A percentile compares a stretch with the other conserved stretches of the same genome.
These are phyloP conservation scores for Aporophyla lueneburgensis DNA, from an alignment of 2,888 invertebrate species.

Conservation along the genomic window DNA sequence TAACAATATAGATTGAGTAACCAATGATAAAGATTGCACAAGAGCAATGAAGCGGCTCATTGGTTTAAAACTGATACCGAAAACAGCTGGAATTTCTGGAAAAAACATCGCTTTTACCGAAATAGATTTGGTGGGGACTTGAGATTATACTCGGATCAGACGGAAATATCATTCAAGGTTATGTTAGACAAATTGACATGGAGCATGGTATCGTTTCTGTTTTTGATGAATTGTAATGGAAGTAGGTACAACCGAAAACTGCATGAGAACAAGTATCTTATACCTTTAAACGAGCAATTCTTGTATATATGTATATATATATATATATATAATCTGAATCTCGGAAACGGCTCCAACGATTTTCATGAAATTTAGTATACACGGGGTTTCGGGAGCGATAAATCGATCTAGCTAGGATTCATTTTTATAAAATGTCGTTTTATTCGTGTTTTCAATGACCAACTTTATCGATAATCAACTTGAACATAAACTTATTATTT, in stretches of 20 bases:
- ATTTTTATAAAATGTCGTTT: too few relatives aligned
- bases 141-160: slow-evolving; percentile 20
- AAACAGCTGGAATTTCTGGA: not conserved
- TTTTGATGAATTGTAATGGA: not conserved
- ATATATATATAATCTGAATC: too few relatives aligned
- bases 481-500: too few relatives aligned
- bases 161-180: slow-evolving; percentile 25
- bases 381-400: too few relatives aligned
- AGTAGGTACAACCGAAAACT: not conserved
- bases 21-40: slow-evolving; percentile 35
- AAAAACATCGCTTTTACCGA: not conserved
- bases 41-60: slow-evolving; percentile 38
- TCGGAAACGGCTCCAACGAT: too few relatives aligned
- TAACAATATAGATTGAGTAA: slow-evolving; percentile 41
- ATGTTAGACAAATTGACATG: slow-evolving; percentile 5
- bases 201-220: not conserved
- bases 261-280: not conserved
- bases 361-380: too few relatives aligned
- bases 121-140: slow-evolving; percentile 11
- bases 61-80: slow-evolving; percentile 12
- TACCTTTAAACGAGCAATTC: too few relatives aligned
- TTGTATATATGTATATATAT: too few relatives aligned
- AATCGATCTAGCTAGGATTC: too few relatives aligned
- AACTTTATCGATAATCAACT: too few relatives aligned
- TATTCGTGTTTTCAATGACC: too few relatives aligned